These are phyloP conservation scores for Lissonota sp. DNA, from an alignment of 2,888 invertebrate species.

Conservation along the genomic window DNA sequence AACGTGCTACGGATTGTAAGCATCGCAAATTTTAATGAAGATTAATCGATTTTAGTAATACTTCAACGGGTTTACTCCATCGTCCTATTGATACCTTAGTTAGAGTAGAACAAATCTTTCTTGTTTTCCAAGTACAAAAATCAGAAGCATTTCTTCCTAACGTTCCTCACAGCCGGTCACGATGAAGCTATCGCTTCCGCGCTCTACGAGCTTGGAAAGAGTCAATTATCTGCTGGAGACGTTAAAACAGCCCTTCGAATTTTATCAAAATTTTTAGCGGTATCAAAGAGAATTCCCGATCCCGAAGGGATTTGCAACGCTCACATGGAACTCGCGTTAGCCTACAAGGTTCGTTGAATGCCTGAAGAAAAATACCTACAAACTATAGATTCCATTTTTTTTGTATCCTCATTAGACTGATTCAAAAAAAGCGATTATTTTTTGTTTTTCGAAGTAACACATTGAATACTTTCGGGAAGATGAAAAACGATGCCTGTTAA, in stretches of 20 bases:
- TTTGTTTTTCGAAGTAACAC: too few species aligned
- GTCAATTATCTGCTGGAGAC: slow-evolving; percentile 66
- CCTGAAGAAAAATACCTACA: too few species aligned
- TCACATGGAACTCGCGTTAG: slow-evolving; percentile 72
- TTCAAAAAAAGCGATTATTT: too few species aligned
- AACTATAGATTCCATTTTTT: too few species aligned
- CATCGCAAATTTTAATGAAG: slow-evolving; percentile 4
- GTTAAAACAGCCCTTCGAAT: slow-evolving; percentile 68
- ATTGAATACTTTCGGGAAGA: too few species aligned
- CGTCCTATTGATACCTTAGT: too few species aligned
- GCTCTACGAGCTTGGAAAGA: slow-evolving; percentile 72
- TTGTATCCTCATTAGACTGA: too few species aligned
- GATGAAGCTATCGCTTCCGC: slow-evolving; percentile 69
- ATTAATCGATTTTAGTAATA: too few species aligned
- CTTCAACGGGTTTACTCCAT: too few species aligned
- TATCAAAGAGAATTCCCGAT: slow-evolving; percentile 71
- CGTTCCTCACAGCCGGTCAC: slow-evolving; percentile 66
- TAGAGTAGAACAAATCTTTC: not conserved
- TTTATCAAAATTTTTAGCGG: slow-evolving; percentile 72
- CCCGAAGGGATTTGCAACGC: slow-evolving; percentile 72
- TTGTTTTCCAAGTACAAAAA: not conserved
- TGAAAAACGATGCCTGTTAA: too few species aligned
- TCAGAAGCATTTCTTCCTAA: not conserved
- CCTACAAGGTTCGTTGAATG: slow-evolving; percentile 69
- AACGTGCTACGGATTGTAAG: slow-evolving; percentile 71